phyloP scores from a whole-genome alignment of 1,140 invertebrate species.

The Reticulitermes speratus region DNA sequence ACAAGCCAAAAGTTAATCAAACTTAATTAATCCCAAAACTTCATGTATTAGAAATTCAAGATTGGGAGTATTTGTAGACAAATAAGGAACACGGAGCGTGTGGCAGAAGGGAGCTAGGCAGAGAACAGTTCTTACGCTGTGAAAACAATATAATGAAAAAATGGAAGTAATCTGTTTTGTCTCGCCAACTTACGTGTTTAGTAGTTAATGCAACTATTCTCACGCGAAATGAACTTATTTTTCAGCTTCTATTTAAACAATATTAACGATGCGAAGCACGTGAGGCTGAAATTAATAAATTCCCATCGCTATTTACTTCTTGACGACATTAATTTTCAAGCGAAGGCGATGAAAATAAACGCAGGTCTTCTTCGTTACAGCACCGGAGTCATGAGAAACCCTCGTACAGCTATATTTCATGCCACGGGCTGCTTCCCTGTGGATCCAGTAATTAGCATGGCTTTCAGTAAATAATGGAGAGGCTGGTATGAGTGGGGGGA shows the following conservation, averaged over 20 bases:
- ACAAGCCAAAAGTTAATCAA: not conserved
- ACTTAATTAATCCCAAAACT: not conserved
- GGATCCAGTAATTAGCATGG: no score
- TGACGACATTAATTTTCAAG: not conserved
- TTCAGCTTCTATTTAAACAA: not conserved
- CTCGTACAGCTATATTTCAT: no score
- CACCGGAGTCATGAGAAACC: not conserved
- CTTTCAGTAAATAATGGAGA: no score
- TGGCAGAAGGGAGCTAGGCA: not conserved
- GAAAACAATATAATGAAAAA: not conserved
- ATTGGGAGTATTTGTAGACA: not conserved
- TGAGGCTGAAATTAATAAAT: not conserved
- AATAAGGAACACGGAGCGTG: not conserved
- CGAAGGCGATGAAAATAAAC: not conserved
- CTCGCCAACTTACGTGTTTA: not conserved
- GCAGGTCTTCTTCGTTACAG: not conserved
- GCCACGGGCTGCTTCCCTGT: no score
- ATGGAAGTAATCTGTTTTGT: conserved; percentile 7
- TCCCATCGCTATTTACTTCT: not conserved
- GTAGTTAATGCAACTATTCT: conserved; percentile 8
- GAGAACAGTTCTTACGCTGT: not conserved
- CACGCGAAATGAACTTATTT: not conserved
- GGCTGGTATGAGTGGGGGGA: no score
- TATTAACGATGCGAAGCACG: not conserved
- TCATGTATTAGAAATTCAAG: not conserved